Evolutionary conservation across 1,140 invertebrate species (phyloP).

Genomic region (Panagrolaimus sp.): DNA sequence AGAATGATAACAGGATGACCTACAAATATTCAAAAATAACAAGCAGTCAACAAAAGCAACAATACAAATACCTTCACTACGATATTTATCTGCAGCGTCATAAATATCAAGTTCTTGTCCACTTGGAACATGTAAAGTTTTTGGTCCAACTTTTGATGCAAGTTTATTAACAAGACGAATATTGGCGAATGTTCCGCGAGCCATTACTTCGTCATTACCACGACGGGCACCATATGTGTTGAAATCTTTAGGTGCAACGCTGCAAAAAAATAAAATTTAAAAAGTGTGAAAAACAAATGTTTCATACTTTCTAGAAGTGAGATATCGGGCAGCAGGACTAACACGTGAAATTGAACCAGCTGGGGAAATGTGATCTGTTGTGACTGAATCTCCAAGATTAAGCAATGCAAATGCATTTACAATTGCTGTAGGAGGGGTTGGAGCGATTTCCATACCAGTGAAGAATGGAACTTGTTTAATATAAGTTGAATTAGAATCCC

Average conservation of each 20-base stretch:
- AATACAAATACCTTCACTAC: constrained; percentile 62
- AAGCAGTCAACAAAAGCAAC: neutral
- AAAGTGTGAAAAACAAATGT: too few species aligned
- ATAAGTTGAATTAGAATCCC: constrained; percentile 84
- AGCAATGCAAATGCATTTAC: constrained; percentile 71
- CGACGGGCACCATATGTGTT: constrained; percentile 94
- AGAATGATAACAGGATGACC: constrained; percentile 63
- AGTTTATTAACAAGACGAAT: constrained; percentile 92
- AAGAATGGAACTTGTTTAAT: constrained; percentile 97
- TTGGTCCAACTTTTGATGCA: constrained; percentile 73
- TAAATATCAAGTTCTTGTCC: constrained; percentile 86
- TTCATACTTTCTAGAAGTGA: constrained; percentile 40
- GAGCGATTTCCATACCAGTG: constrained; percentile 67
- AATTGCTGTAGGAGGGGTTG: constrained; percentile 45
- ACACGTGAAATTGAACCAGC: constrained; percentile 91
- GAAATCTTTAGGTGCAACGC: constrained; percentile 82
- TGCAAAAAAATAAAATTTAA: constrained; percentile 62
- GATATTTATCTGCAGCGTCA: constrained; percentile 84
- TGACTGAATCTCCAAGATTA: constrained; percentile 63
- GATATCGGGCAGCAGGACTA: constrained; percentile 82
- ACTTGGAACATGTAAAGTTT: constrained; percentile 79
- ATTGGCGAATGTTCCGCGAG: constrained; percentile 93
- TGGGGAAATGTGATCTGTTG: constrained; percentile 88
- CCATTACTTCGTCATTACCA: constrained; percentile 90
- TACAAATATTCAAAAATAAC: neutral